Percentiles rank a stretch among this genome's conserved stretches.
Evolutionary conservation across 2,797 vertebrate species (phyloP).

Genomic region (Ptychadena robeensis): DNA sequence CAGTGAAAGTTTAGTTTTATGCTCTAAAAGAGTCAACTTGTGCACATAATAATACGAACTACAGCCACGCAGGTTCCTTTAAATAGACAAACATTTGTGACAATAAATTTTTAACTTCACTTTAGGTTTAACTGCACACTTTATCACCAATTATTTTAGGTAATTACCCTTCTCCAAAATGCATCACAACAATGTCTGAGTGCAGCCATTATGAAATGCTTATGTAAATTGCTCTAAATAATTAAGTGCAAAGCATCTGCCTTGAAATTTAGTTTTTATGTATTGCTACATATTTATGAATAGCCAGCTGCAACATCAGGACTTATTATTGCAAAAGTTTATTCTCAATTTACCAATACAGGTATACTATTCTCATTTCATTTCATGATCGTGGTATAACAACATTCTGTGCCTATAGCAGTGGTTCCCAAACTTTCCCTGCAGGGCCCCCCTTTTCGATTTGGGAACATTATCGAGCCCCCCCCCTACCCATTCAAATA

Average conservation of each 20-base stretch:
- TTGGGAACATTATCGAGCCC: too few relatives aligned
- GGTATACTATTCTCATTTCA: too few relatives aligned
- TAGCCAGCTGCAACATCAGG: not conserved
- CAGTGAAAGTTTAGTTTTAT: too few relatives aligned
- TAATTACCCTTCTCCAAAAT: conserved; percentile 28
- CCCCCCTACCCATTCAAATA: too few relatives aligned
- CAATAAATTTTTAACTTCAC: not conserved
- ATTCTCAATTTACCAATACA: too few relatives aligned
- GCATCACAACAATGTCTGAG: not conserved
- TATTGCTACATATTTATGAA: conserved; percentile 1
- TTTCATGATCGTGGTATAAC: too few relatives aligned
- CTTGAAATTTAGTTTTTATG: conserved; percentile 22
- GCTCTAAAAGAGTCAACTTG: too few relatives aligned
- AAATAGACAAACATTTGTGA: not conserved
- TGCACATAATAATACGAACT: too few relatives aligned
- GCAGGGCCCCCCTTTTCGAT: too few relatives aligned
- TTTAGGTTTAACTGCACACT: conserved; percentile 8
- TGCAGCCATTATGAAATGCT: conserved; percentile 25
- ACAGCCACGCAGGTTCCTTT: too few relatives aligned
- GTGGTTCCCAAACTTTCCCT: too few relatives aligned
- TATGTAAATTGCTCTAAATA: conserved; percentile 37
- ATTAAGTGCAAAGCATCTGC: conserved; percentile 33
- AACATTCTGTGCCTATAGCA: too few relatives aligned
- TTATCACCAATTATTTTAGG: conserved; percentile 10
- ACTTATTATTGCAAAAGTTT: not conserved